Percentiles rank a stretch among this genome's conserved stretches.
Evolutionary conservation across 2,113 vertebrate genomes (phyloP).

Genomic region (Turdus rufiventris): DNA sequence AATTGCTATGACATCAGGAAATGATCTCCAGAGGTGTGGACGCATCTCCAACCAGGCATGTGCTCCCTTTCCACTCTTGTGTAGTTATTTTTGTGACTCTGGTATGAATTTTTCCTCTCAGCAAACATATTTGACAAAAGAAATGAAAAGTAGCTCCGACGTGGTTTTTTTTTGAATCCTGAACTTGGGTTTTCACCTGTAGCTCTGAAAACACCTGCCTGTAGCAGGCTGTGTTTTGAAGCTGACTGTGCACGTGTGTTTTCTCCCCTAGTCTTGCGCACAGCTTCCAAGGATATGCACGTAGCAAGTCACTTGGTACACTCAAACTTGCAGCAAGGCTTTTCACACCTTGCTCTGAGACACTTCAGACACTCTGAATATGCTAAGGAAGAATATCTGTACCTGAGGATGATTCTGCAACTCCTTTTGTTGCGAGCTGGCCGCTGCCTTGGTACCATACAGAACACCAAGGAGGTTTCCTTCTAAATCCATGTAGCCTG

Average conservation of each 20-base stretch:
- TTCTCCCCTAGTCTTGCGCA: fast-evolving
- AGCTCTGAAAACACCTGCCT: background rate
- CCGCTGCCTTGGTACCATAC: fast-evolving
- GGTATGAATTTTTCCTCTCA: background rate
- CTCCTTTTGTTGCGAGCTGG: background rate
- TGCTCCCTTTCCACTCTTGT: background rate
- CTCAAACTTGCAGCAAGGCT: background rate
- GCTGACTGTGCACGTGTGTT: fast-evolving
- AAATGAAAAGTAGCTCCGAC: background rate
- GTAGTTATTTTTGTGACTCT: background rate
- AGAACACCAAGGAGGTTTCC: background rate
- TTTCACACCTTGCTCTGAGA: background rate
- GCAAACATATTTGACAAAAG: background rate
- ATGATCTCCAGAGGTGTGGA: conserved; percentile 92
- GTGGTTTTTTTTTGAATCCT: background rate
- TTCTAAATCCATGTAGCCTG: background rate
- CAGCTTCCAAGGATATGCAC: background rate
- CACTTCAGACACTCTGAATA: background rate
- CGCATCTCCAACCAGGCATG: conserved; percentile 92
- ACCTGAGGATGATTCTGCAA: background rate
- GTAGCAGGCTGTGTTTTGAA: background rate
- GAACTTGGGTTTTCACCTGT: background rate
- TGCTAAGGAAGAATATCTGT: background rate
- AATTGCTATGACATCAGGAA: conserved; percentile 88
- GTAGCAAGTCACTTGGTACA: fast-evolving